Evolutionary conservation across 2,113 vertebrate genomes (phyloP), one percentile per base, ranked within the genome.

Genomic region (Bothrops jararaca): DNA sequence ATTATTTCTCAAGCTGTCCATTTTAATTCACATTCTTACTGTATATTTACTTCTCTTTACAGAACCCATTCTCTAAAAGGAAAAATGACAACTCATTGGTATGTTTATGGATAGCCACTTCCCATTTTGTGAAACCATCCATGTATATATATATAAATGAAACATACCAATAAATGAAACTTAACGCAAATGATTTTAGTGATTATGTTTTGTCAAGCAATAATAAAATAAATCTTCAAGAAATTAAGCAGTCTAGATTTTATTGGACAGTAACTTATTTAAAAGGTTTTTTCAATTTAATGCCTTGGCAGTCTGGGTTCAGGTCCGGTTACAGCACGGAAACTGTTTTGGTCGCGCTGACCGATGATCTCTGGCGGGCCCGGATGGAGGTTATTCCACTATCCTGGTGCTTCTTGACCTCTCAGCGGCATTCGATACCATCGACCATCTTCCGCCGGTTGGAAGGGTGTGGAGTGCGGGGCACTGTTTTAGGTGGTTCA

Each of bases 121-220:
- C 64, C 0, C 90, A 39, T 89, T 29, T 85, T 91, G 29, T 56
- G 89, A 56, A 90, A 42, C 56, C 91, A 94, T 50, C 58, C 34
- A 93, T 69, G 64, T 56, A 60, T 89, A n/a, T 88, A 1, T 92
- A 89, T 92, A 92, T 95, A 94, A 94, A 92, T 89, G 92, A 91
- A 34, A 4, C 5, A 7, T 95, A 90, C 39, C 91, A 98, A 97
- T 98, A 98, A 98, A 98, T 6, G 90, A 48, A 93, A 54, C 23
- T 86, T 69, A 29, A 56, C 89, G 13, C 60, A 90, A 60, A 69
- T 57, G 7, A 20, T 56, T 12, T 52, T 48, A 24, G 42, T 34
- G 58, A 53, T 42, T 86, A 2, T 45, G 9, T 50, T 89, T 92
- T 86, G 39, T 52, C 60, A 57, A 60, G 56, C n/a, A 64, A 54